Percentiles rank a stretch among this genome's conserved stretches.
These are phyloP conservation scores for Acanthornis magna DNA, from an alignment of 2,797 vertebrate genomes.

Conservation along the genomic window DNA sequence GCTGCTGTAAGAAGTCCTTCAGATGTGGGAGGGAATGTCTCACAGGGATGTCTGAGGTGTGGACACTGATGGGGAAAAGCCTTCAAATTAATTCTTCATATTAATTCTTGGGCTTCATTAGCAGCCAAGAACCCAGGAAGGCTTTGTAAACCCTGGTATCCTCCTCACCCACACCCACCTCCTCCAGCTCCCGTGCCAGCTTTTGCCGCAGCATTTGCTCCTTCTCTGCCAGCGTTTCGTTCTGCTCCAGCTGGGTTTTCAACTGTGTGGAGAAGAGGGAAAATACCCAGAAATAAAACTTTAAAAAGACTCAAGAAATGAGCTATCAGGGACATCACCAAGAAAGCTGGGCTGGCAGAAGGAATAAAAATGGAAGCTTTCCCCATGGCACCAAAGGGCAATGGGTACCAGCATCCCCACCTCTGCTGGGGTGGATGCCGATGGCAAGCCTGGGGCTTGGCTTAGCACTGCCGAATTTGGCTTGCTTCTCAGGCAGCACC, in stretches of 20 bases:
- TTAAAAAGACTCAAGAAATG: background rate
- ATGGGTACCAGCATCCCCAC: fast-evolving
- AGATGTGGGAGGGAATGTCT: background rate
- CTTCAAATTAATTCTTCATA: background rate
- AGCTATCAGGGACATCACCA: background rate
- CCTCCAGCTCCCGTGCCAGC: constrained; percentile 81
- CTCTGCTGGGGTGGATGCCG: background rate
- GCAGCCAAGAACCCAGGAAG: background rate
- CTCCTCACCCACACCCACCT: constrained; percentile 70
- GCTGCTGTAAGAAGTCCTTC: background rate
- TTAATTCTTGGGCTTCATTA: background rate
- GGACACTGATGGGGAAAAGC: background rate
- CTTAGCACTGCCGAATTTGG: background rate
- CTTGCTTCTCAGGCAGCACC: background rate
- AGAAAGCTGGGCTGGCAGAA: background rate
- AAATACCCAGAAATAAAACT: background rate
- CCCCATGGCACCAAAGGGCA: background rate
- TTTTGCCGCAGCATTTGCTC: constrained; percentile 80
- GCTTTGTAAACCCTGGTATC: background rate
- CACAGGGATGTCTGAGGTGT: background rate
- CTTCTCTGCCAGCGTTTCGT: constrained; percentile 70
- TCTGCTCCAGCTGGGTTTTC: constrained; percentile 80
- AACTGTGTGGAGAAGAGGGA: constrained; percentile 69
- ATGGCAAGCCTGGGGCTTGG: fast-evolving
- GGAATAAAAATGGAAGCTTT: background rate